Evolutionary conservation across 2,113 vertebrate genomes (phyloP).

Genomic region (Nothobranchius kuhntae): DNA sequence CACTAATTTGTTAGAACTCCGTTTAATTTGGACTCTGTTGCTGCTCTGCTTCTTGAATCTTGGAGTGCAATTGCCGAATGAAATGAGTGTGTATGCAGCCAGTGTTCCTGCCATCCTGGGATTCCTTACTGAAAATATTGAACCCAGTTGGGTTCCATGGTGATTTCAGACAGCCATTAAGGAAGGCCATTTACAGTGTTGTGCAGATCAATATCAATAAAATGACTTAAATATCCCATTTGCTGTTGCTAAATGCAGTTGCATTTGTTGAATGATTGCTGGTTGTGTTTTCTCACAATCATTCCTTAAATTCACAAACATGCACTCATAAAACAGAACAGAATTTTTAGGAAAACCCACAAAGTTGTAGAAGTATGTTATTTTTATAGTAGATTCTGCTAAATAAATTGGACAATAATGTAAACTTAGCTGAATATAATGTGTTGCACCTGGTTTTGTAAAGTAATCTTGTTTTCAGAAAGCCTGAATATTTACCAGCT

Average conservation of each 20-base stretch:
- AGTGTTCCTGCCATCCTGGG: slow-evolving; percentile 78
- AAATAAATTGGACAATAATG: slow-evolving; percentile 17
- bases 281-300: slow-evolving; percentile 33
- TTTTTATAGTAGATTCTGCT: background rate
- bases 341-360: slow-evolving; percentile 28
- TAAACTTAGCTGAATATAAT: background rate
- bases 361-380: slow-evolving; percentile 1
- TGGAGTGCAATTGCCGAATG: slow-evolving; percentile 67
- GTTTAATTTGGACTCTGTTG: slow-evolving; percentile 57
- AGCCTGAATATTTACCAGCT: too few species aligned
- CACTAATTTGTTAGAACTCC: slow-evolving; percentile 68
- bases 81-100: slow-evolving; percentile 73
- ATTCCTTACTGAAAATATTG: slow-evolving; percentile 52
- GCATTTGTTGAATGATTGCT: slow-evolving; percentile 55
- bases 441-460: too few species aligned
- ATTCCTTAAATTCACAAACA: background rate
- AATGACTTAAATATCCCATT: slow-evolving; percentile 62
- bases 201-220: slow-evolving; percentile 69
- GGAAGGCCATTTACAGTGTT: slow-evolving; percentile 60
- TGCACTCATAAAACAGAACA: slow-evolving; percentile 9
- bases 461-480: too few species aligned
- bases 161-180: slow-evolving; percentile 65
- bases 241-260: slow-evolving; percentile 45
- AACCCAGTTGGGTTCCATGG: slow-evolving; percentile 64
- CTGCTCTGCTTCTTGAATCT: slow-evolving; percentile 73